Evolutionary conservation across 2,113 vertebrate species (phyloP).

Genomic region (Clarias batrachus): DNA sequence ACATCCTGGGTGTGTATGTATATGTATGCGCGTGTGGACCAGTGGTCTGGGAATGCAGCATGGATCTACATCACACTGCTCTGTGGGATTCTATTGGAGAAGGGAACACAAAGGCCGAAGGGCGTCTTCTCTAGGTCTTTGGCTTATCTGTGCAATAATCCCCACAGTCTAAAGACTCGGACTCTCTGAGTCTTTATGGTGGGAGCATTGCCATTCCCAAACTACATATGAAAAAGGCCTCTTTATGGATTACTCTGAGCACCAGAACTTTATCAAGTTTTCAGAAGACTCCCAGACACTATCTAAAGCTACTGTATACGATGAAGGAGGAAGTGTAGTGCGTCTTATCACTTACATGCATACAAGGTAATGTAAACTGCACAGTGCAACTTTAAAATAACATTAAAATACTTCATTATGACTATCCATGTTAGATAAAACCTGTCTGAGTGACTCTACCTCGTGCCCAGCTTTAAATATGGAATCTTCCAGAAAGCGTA

Average conservation of each 20-base stretch:
- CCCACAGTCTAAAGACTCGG: constrained; percentile 35
- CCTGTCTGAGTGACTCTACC: not conserved
- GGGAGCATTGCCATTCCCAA: constrained; percentile 31
- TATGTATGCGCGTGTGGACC: constrained; percentile 23
- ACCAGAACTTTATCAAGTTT: constrained; percentile 2
- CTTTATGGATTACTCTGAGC: constrained; percentile 63
- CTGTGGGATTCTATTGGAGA: constrained; percentile 54
- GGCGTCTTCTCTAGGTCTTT: constrained; percentile 46
- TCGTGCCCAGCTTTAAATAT: not conserved
- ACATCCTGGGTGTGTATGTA: not conserved
- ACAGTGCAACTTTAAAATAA: not conserved
- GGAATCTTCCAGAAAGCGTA: constrained; percentile 21
- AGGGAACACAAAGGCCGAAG: constrained; percentile 58
- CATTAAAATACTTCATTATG: not conserved
- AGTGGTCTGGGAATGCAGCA: constrained; percentile 27
- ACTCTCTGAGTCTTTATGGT: not conserved
- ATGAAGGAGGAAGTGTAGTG: constrained; percentile 22
- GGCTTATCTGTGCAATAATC: constrained; percentile 46
- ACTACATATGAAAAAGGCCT: constrained; percentile 47
- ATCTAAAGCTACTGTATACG: not conserved
- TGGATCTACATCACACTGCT: constrained; percentile 31
- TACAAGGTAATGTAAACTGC: not conserved
- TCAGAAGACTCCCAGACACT: not conserved
- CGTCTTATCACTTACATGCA: not conserved
- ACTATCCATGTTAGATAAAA: not conserved